Conservation (phyloP, 2,113 vertebrate species). For the Thalassarche chlororhynchos region DNA sequence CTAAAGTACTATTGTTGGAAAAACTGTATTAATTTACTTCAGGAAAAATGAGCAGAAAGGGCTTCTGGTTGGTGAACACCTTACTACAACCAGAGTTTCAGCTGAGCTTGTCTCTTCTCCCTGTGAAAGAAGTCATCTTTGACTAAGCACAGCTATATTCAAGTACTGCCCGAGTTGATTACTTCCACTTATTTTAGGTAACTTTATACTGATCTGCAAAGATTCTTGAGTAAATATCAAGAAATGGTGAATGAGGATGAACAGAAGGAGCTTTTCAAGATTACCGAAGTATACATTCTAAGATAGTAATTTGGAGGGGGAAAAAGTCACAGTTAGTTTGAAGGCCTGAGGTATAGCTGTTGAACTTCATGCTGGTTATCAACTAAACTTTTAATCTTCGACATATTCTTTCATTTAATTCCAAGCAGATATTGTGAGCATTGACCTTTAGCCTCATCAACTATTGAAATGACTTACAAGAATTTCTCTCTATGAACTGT, state of each 20-base stretch:
- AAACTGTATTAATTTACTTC: background rate
- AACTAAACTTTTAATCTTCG: background rate
- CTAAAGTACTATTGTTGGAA: background rate
- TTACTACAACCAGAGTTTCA: background rate
- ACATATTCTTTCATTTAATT: background rate
- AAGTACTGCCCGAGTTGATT: background rate
- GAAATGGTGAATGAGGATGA: background rate
- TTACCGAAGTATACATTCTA: background rate
- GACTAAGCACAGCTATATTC: background rate
- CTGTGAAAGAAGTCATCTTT: background rate
- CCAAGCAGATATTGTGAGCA: background rate
- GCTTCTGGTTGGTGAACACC: background rate
- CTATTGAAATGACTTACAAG: background rate
- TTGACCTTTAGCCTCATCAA: conserved; percentile 39
- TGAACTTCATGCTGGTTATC: background rate
- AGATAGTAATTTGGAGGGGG: background rate
- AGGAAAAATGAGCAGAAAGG: background rate
- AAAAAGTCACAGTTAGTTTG: background rate
- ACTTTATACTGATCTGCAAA: background rate
- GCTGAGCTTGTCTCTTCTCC: background rate
- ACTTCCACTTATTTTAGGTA: background rate
- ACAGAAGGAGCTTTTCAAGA: background rate
- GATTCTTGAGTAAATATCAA: background rate
- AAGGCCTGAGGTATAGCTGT: background rate
- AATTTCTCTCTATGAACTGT: background rate